A percentile compares a stretch with the other conserved stretches of the same genome.
These are phyloP conservation scores for Halcyon malimbica DNA, from an alignment of 2,113 vertebrate species.

Conservation along the genomic window DNA sequence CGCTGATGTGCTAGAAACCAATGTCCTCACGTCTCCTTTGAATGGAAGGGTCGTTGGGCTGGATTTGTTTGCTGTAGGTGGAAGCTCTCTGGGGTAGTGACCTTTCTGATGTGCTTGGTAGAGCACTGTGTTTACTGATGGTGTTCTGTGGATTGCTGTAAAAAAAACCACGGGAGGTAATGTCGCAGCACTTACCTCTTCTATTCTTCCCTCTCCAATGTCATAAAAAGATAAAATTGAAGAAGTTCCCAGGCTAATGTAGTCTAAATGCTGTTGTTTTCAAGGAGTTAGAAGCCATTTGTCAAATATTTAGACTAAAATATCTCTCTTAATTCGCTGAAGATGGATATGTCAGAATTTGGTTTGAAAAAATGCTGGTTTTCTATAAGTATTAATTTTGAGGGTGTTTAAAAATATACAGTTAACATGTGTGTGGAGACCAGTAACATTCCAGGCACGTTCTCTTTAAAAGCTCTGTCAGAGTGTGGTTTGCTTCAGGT, in stretches of 20 bases:
- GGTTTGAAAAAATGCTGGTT: background rate
- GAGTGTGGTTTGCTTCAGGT: background rate
- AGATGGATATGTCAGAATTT: background rate
- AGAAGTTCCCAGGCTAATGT: background rate
- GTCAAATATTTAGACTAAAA: background rate
- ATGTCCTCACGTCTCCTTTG: background rate
- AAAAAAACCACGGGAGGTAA: background rate
- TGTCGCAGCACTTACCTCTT: background rate
- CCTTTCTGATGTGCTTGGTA: background rate
- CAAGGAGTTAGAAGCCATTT: background rate
- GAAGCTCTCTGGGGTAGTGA: background rate
- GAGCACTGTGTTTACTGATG: background rate
- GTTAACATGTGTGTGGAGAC: background rate
- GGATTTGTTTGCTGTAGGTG: background rate
- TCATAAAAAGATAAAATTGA: background rate
- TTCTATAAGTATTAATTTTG: background rate
- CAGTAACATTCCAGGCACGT: background rate
- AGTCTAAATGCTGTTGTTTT: background rate
- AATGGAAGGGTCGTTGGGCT: background rate
- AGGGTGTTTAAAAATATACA: background rate
- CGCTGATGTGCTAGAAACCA: background rate
- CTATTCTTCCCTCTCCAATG: background rate
- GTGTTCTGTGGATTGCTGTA: conserved; percentile 15
- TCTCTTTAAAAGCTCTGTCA: background rate
- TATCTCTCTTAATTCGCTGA: background rate